A percentile compares a stretch with the other conserved stretches of the same genome.
phyloP scores from a whole-genome alignment of 2,888 invertebrate genomes.

The Orthosia gracilis region DNA sequence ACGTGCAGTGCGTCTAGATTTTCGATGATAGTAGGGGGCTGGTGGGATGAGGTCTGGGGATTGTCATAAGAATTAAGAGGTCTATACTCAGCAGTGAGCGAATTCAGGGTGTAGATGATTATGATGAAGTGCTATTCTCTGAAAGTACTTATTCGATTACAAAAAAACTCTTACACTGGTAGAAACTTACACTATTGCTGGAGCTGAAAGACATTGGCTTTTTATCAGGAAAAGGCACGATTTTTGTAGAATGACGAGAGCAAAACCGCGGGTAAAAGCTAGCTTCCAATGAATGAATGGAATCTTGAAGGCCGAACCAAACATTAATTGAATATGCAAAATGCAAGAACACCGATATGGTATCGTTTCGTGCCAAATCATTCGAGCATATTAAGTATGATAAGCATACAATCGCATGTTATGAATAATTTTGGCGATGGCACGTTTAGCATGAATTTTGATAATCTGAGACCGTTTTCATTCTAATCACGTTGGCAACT shows the following conservation, averaged over 20 bases:
- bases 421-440: conserved; percentile 19
- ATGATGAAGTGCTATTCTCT: background rate
- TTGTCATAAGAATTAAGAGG: too few relatives aligned
- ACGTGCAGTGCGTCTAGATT: too few relatives aligned
- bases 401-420: conserved; percentile 30
- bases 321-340: conserved; percentile 26
- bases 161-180: too few relatives aligned
- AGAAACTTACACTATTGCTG: too few relatives aligned
- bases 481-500: conserved; percentile 35
- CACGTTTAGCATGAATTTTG: conserved; percentile 46
- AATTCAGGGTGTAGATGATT: too few relatives aligned
- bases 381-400: background rate
- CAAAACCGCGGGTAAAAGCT: background rate
- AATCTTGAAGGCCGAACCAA: conserved; percentile 1
- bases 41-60: too few relatives aligned
- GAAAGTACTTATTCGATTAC: background rate
- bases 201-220: too few relatives aligned
- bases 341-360: conserved; percentile 20
- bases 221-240: too few relatives aligned
- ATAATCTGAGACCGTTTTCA: conserved; percentile 26
- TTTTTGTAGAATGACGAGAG: background rate
- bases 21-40: too few relatives aligned
- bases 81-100: too few relatives aligned
- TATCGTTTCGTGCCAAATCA: conserved; percentile 49
- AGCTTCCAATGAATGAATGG: background rate